A percentile compares a stretch with the other conserved stretches of the same genome.
These are phyloP conservation scores for Drosophila orosa DNA, from an alignment of 1,140 invertebrate species.

Conservation along the genomic window DNA sequence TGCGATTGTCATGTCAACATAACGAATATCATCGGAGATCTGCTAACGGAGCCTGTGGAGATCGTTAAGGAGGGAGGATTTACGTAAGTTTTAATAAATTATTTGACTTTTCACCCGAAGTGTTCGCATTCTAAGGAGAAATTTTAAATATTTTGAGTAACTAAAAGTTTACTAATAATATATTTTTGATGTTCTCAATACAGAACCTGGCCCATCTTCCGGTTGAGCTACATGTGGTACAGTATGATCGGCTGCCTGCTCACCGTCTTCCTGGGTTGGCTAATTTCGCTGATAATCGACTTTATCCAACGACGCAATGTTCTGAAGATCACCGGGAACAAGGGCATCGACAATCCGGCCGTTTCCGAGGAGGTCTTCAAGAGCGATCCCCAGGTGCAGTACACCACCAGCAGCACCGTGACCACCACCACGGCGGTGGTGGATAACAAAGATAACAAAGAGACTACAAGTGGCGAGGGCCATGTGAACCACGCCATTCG, in stretches of 20 bases:
- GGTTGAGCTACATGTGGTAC: slow-evolving; percentile 89
- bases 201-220: slow-evolving; percentile 86
- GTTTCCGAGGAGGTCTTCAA: slow-evolving; percentile 60
- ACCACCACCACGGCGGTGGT: slow-evolving; percentile 19
- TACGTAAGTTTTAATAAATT: slow-evolving; percentile 54
- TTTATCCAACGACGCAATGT: slow-evolving; percentile 75
- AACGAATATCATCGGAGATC: slow-evolving; percentile 55
- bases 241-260: slow-evolving; percentile 89
- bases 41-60: slow-evolving; percentile 49
- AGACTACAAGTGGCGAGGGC: slow-evolving; percentile 37
- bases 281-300: slow-evolving; percentile 89
- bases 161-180: too few species aligned
- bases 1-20: slow-evolving; percentile 84
- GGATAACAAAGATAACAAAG: slow-evolving; percentile 25
- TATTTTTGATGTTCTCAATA: not conserved
- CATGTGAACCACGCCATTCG: slow-evolving; percentile 76
- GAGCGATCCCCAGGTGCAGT: slow-evolving; percentile 46
- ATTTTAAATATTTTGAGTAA: too few species aligned
- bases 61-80: slow-evolving; percentile 43
- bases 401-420: slow-evolving; percentile 25
- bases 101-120: too few species aligned
- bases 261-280: slow-evolving; percentile 89
- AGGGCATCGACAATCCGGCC: slow-evolving; percentile 85
- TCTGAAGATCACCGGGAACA: slow-evolving; percentile 65
- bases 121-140: too few species aligned